Conservation (phyloP, 2,797 vertebrate species). For the Podarcis lilfordi region DNA sequence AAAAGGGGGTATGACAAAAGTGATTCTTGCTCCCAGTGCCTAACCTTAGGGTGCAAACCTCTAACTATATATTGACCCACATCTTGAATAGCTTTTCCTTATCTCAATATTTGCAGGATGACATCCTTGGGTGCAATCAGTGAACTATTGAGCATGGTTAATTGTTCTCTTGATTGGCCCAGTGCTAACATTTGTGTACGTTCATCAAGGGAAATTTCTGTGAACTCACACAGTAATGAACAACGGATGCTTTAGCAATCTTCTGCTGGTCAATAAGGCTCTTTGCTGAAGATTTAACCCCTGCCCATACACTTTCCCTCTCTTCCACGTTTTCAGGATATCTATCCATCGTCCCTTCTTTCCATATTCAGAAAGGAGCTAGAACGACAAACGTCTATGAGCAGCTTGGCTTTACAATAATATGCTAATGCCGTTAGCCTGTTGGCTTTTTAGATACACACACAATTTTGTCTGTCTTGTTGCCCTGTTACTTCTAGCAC, state of each 20-base stretch:
- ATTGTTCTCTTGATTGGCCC: background rate
- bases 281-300: background rate
- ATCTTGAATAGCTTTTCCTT: background rate
- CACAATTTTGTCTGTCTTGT: background rate
- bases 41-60: background rate
- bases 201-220: background rate
- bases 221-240: background rate
- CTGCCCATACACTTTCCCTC: background rate
- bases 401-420: background rate
- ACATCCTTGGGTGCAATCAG: background rate
- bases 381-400: background rate
- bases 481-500: accelerated
- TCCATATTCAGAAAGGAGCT: background rate
- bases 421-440: background rate
- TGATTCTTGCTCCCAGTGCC: background rate
- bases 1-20: background rate
- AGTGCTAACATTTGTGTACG: background rate
- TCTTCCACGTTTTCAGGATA: background rate
- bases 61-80: background rate
- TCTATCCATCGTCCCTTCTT: background rate
- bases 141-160: background rate
- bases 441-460: background rate
- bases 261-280: background rate
- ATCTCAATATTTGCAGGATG: background rate
- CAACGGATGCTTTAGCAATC: background rate